Evolutionary conservation across 2,888 invertebrate species (phyloP).

Genomic region (Campopleginae sp.): DNA sequence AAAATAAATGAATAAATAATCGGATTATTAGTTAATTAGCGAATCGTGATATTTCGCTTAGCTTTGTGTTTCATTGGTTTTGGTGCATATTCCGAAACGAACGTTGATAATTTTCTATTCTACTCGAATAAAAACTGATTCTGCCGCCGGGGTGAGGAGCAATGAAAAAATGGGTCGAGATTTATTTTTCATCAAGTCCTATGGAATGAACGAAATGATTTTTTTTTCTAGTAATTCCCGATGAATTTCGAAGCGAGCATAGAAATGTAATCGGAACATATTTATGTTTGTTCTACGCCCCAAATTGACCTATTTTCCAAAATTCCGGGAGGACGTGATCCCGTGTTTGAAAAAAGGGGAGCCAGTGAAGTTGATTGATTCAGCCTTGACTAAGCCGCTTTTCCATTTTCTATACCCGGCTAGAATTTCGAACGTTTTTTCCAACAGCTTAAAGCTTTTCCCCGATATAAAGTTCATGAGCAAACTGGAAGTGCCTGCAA

Average conservation of each 20-base stretch:
- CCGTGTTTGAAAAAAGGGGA: slow-evolving; percentile 1
- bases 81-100: background rate
- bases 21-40: background rate
- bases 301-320: slow-evolving; percentile 41
- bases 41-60: background rate
- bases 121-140: background rate
- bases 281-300: slow-evolving; percentile 16
- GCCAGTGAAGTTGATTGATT: slow-evolving; percentile 61
- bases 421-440: slow-evolving; percentile 54
- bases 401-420: slow-evolving; percentile 62
- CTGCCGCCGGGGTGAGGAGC: background rate
- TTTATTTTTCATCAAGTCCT: background rate
- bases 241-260: slow-evolving; percentile 19
- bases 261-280: slow-evolving; percentile 32
- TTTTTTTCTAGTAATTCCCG: background rate
- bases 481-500: slow-evolving; percentile 20
- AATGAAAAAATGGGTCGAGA: background rate
- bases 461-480: slow-evolving; percentile 27
- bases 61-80: background rate
- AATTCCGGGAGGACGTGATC: slow-evolving; percentile 13
- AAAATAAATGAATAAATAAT: background rate
- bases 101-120: background rate
- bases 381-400: slow-evolving; percentile 64
- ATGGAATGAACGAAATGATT: background rate
- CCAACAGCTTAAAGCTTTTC: slow-evolving; percentile 3